phyloP scores from a whole-genome alignment of 2,797 vertebrate species.

The Percopsis omiscomaycus region DNA sequence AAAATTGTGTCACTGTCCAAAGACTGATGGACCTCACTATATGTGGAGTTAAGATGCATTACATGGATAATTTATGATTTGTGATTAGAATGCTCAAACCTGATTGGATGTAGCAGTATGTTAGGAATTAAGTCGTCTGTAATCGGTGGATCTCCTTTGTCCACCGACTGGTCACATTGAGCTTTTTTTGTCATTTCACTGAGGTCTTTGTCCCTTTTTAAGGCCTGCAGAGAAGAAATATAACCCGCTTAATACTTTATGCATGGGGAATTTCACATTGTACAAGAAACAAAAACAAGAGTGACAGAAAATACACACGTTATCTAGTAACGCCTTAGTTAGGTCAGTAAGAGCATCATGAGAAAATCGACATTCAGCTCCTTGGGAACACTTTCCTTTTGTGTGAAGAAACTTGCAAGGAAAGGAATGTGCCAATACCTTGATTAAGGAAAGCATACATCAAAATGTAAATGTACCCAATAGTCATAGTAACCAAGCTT shows the following conservation, averaged over 20 bases:
- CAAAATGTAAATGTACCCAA: neutral
- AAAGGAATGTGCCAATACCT: conserved; percentile 80
- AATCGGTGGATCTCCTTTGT: conserved; percentile 4
- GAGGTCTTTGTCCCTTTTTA: conserved; percentile 27
- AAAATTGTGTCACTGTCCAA: too few species aligned
- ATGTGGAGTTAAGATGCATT: too few species aligned
- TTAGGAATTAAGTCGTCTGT: conserved; percentile 9
- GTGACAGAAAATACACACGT: conserved; percentile 70
- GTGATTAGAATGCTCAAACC: conserved; percentile 29
- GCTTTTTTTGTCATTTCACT: conserved; percentile 31
- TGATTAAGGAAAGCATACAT: conserved; percentile 76
- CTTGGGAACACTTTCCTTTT: conserved; percentile 81
- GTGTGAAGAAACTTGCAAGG: conserved; percentile 93
- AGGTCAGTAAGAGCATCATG: conserved; percentile 85
- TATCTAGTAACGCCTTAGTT: conserved; percentile 81
- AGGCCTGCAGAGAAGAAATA: conserved; percentile 27
- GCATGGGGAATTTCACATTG: neutral
- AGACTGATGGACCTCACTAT: neutral
- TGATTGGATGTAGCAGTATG: conserved; percentile 27
- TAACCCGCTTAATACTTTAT: neutral
- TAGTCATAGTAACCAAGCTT: neutral
- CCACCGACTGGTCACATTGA: conserved; percentile 7
- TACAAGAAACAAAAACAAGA: neutral
- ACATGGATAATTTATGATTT: too few species aligned
- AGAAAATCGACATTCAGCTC: conserved; percentile 87